These are phyloP conservation scores for Melanotaenia nigrans DNA, from an alignment of 2,797 vertebrate species.

Conservation along the genomic window DNA sequence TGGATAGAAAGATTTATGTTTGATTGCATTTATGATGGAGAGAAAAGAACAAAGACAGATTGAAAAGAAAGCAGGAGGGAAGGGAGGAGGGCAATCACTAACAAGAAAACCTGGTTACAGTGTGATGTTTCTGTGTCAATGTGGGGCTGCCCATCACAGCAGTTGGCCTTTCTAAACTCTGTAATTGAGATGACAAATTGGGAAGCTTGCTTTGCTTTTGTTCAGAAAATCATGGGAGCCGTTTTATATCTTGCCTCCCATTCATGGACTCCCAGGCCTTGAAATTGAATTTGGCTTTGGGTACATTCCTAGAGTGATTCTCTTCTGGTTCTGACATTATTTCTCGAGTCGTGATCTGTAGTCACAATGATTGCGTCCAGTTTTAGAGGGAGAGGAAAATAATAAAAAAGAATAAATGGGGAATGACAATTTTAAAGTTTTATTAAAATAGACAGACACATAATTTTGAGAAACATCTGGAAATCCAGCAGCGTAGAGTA, in stretches of 20 bases:
- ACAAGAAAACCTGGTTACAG: slow-evolving; percentile 32
- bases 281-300: slow-evolving; percentile 69
- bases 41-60: slow-evolving; percentile 54
- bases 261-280: slow-evolving; percentile 46
- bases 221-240: slow-evolving; percentile 42
- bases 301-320: slow-evolving; percentile 49
- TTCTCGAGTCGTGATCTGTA: slow-evolving; percentile 38
- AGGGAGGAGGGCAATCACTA: slow-evolving; percentile 38
- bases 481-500: slow-evolving; percentile 25
- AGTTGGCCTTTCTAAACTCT: slow-evolving; percentile 57
- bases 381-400: slow-evolving; percentile 11
- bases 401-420: background rate
- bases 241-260: slow-evolving; percentile 51
- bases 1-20: slow-evolving; percentile 68
- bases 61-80: slow-evolving; percentile 13
- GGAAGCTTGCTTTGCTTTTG: slow-evolving; percentile 39
- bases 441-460: slow-evolving; percentile 32
- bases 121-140: slow-evolving; percentile 16
- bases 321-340: slow-evolving; percentile 57
- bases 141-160: slow-evolving; percentile 43
- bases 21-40: slow-evolving; percentile 60
- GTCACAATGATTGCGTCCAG: slow-evolving; percentile 33
- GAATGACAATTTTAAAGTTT: slow-evolving; percentile 32
- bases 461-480: slow-evolving; percentile 49
- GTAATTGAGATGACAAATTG: slow-evolving; percentile 69